Evolutionary conservation across 1,140 invertebrate genomes (phyloP), one percentile per base, ranked within the genome.

Genomic region (Musca domestica): DNA sequence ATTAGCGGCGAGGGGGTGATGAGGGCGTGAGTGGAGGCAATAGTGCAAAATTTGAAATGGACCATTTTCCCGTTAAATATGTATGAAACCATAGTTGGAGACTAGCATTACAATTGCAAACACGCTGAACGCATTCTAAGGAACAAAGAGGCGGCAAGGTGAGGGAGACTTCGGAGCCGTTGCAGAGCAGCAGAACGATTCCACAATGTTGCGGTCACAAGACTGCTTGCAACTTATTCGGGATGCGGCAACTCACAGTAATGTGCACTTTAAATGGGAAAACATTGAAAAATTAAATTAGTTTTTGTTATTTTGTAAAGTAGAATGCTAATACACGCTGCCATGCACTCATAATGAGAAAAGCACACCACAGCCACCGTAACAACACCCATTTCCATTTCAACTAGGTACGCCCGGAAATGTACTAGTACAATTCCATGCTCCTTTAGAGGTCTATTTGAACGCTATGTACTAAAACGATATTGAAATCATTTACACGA

Each of bases 211-310:
- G 27, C 9, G 56, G 56, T 61, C 56, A 61, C 22, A 51, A 20
- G 17, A 20, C 20, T 51, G 20, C 48, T 19, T 2, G 20, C 48
- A 51, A 17, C 5, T 19, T 41, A 41, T 61, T 61, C 34, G 17
- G 17, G 34, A 61, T 61, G 56, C 34, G 25, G 5, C 27, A 17
- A 61, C 19, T 30, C 4, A 17, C 56, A 61, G 34, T 61, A 61
- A 61, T 61, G 17, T 34, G 56, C 56, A 34, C 27, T 34, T 34
- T 61, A 61, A 61, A 20, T 34, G 19, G 27, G 19, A 61, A 34
- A 54, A 61, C 27, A 34, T 19, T 17, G 27, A 61, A 61, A 41
- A 61, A 61, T 61, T 61, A 61, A 61, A 61, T 61, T 61, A 61
- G 56, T 61, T 61, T 34, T 61, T 27, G 27, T 61, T 61, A 61